Evolutionary conservation across 2,797 vertebrate species (phyloP).

Genomic region (Oryzias sinensis): DNA sequence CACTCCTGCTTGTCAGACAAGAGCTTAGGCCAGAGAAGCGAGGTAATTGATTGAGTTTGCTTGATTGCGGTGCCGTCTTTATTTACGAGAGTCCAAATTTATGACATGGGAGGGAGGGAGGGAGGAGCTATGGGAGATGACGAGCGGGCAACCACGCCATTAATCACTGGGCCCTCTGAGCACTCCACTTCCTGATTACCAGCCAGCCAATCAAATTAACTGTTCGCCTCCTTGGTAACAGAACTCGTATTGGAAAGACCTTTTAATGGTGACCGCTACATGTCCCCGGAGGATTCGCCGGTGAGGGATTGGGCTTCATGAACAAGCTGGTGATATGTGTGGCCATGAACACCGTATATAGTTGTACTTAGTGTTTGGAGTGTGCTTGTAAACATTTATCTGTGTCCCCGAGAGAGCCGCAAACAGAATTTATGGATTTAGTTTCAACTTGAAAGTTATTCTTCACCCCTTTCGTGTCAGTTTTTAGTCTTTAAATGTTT

Average conservation of each 20-base stretch:
- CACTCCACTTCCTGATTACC: constrained; percentile 86
- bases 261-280: constrained; percentile 95
- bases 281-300: constrained; percentile 81
- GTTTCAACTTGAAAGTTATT: constrained; percentile 27
- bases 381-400: constrained; percentile 23
- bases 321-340: constrained; percentile 57
- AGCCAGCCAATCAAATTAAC: constrained; percentile 98
- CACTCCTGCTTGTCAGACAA: constrained; percentile 79
- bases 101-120: constrained; percentile 83
- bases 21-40: constrained; percentile 81
- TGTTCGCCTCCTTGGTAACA: constrained; percentile 88
- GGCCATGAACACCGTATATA: constrained; percentile 27
- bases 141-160: constrained; percentile 86
- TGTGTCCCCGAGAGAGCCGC: neutral
- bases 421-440: constrained; percentile 4
- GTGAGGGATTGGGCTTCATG: constrained; percentile 69
- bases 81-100: constrained; percentile 98
- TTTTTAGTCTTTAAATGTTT: constrained; percentile 14
- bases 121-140: constrained; percentile 91
- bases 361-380: constrained; percentile 14
- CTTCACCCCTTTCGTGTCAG: neutral
- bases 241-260: constrained; percentile 94
- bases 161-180: constrained; percentile 89
- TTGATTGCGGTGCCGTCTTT: constrained; percentile 94
- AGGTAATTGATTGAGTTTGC: constrained; percentile 94